A percentile compares a stretch with the other conserved stretches of the same genome.
Evolutionary conservation across 1,140 invertebrate species (phyloP).

Genomic region (Bombus superbus): DNA sequence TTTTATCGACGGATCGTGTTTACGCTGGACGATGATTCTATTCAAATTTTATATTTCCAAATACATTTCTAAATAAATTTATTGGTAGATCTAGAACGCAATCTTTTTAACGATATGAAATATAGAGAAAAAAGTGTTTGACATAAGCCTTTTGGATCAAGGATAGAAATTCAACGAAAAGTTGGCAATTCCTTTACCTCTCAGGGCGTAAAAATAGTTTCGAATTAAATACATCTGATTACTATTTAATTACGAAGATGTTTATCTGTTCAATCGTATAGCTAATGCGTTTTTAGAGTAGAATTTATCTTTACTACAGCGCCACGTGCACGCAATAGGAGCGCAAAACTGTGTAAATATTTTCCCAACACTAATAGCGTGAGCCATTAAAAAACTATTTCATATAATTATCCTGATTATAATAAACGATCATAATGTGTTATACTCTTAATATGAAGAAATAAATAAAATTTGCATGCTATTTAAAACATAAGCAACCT

Average conservation of each 20-base stretch:
- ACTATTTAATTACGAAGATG: neutral
- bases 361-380: neutral
- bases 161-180: no score
- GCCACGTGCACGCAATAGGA: neutral
- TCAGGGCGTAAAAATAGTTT: no score
- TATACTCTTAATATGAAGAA: conserved; percentile 13
- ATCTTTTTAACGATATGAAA: no score
- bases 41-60: no score
- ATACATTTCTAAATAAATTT: no score
- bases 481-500: conserved; percentile 37
- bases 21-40: neutral
- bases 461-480: conserved; percentile 47
- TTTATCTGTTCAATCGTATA: neutral
- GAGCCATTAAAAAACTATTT: conserved; percentile 4
- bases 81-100: no score
- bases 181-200: neutral
- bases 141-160: no score
- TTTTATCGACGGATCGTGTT: neutral
- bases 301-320: neutral
- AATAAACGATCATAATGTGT: conserved; percentile 37
- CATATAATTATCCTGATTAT: neutral
- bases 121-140: no score
- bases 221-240: neutral
- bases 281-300: neutral
- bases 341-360: neutral